Conservation (phyloP, 1,140 invertebrate genomes). For the Drosophila setifemur region DNA sequence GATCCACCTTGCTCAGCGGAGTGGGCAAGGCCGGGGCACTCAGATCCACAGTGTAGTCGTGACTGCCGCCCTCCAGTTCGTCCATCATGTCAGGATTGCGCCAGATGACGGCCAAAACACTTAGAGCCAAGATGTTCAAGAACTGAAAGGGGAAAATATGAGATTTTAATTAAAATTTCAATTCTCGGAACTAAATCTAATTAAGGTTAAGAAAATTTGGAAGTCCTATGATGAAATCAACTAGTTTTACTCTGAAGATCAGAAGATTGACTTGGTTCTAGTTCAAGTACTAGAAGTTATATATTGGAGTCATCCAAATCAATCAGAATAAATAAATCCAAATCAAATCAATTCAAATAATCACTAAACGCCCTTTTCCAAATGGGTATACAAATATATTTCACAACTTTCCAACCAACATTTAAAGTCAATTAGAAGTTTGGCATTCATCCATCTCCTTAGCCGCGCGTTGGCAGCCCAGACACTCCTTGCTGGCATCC, state of each 20-base stretch:
- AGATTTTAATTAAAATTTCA: background rate
- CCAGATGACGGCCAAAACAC: conserved; percentile 88
- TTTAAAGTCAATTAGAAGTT: background rate
- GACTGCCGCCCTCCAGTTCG: conserved; percentile 82
- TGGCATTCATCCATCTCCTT: background rate
- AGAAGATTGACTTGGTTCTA: no score
- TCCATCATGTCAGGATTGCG: conserved; percentile 86
- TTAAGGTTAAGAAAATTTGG: no score
- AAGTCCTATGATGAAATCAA: no score
- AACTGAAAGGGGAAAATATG: conserved; percentile 84
- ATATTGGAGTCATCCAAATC: no score
- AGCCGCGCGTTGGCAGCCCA: background rate
- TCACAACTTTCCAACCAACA: background rate
- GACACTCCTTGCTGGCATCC: conserved; percentile 14
- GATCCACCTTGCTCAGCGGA: conserved; percentile 87
- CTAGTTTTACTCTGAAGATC: no score
- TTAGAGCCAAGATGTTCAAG: conserved; percentile 87
- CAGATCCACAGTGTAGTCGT: conserved; percentile 82
- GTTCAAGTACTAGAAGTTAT: no score
- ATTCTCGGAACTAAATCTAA: background rate
- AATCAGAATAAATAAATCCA: no score
- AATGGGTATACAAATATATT: conserved; percentile 12
- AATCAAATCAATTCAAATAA: no score
- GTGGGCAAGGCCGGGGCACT: conserved; percentile 85
- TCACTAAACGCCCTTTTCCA: no score